A percentile compares a stretch with the other conserved stretches of the same genome.
Evolutionary conservation across 2,888 invertebrate genomes (phyloP).

Genomic region (Spilarctia lutea): DNA sequence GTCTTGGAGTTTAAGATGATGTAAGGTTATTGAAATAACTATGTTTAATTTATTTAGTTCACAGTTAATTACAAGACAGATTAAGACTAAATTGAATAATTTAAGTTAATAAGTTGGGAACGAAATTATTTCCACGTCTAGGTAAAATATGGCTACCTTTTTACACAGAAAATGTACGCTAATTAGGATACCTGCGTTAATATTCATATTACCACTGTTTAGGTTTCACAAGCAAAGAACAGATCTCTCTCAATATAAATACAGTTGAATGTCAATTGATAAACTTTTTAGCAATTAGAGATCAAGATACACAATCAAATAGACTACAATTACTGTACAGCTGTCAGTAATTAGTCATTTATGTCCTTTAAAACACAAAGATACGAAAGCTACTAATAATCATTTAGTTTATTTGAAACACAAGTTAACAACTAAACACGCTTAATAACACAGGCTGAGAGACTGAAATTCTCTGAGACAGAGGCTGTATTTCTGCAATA

Average conservation of each 20-base stretch:
- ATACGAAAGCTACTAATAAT: no score
- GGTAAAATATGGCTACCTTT: slow-evolving; percentile 35
- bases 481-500: neutral
- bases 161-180: slow-evolving; percentile 34
- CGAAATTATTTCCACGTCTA: slow-evolving; percentile 29
- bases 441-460: neutral
- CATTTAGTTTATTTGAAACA: no score
- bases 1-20: neutral
- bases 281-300: neutral
- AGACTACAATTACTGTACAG: neutral
- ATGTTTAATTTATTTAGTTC: neutral
- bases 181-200: neutral
- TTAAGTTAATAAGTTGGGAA: slow-evolving; percentile 22
- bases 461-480: no score
- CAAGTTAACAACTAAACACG: no score
- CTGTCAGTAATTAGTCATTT: no score
- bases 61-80: neutral
- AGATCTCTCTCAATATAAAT: neutral
- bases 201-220: no score
- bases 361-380: no score
- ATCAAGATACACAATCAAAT: neutral
- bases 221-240: neutral
- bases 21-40: neutral
- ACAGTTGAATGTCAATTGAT: neutral
- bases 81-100: neutral